Base-by-base conservation (phyloP, 2,797 vertebrate genomes). In the Kryptopterus vitreolus region DNA sequence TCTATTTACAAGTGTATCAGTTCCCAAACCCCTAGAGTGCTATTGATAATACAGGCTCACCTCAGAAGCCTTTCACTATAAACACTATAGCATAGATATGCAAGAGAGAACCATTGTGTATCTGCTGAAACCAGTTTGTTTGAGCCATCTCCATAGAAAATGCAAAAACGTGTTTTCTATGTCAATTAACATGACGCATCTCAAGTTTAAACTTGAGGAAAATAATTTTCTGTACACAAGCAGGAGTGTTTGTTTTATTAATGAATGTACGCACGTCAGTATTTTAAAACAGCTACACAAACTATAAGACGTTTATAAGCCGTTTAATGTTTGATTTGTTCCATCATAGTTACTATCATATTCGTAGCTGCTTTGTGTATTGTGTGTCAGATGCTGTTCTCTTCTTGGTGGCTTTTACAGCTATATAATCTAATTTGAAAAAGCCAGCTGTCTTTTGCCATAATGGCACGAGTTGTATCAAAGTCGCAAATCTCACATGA, bases 1-100 rank as follows among this genome's bases (percentile, higher is more conserved):
- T 75, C 4, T 26, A 68, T 65, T 68, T 68, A 11, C 38, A 59
- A 59, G 31, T 50, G 22, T 69, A 76, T 81, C 38, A 52, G 53
- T 52, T 76, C 48, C 63, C 43, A 50, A 81, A 59, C 43, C 62
- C 29, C 63, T 38, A 38, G 55, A 76, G 79, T 52, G 61, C 63
- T 52, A 69, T 53, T 26, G 72, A 59, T 29, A 26, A 26, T 46
- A 75, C 9, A 46, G 55, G 55, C n/a, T 75, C 72, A 59, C 55
- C 55, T 75, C 69, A 73, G 58, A 20, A 29, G 16, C 33, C 50
- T 72, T 52, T 72, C 58, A 22, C 58, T 73, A 29, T 26, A 55
- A 43, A 76, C 55, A 68, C 29, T 69, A 33, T 20, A 59, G n/a
- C 8, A 63, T 29, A 29, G 38, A 79, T 63, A 22, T 10, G 26